phyloP scores from a whole-genome alignment of 2,888 invertebrate genomes.

The Dasysyrphus albostriatus region DNA sequence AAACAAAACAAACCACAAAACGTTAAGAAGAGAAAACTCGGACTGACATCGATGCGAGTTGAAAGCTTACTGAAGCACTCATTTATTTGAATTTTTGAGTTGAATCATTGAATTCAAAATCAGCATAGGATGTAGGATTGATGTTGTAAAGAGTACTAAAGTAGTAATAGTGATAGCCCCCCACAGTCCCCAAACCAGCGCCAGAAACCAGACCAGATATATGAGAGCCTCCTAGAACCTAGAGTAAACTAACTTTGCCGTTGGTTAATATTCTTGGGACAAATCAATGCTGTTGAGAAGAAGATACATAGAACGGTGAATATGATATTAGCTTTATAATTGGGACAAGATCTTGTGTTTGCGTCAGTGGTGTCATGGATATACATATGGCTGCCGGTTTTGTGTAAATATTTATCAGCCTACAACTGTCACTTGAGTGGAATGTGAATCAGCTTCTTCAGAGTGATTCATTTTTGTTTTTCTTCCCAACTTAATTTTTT shows the following conservation, averaged over 20 bases:
- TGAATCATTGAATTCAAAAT: constrained; percentile 12
- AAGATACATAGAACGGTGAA: neutral
- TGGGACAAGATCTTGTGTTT: neutral
- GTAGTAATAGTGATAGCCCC: neutral
- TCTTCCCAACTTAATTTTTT: neutral
- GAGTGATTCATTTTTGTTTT: neutral
- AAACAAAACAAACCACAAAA: constrained; percentile 1
- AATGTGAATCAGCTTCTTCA: neutral
- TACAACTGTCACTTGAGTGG: constrained; percentile 6
- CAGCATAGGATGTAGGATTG: neutral
- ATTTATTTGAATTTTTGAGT: constrained; percentile 13
- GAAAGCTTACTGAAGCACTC: constrained; percentile 39
- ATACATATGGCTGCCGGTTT: neutral
- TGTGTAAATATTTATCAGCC: neutral
- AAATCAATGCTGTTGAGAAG: neutral
- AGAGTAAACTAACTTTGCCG: no score
- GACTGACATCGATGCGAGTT: constrained; percentile 29
- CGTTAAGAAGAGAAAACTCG: neutral
- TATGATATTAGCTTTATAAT: neutral
- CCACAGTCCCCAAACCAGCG: neutral
- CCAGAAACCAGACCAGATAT: no score
- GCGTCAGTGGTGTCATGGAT: neutral
- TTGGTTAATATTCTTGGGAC: neutral
- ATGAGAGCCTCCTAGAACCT: no score
- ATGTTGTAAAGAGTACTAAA: neutral